Conservation (phyloP, 2,113 vertebrate species). For the Leiothrix lutea region DNA sequence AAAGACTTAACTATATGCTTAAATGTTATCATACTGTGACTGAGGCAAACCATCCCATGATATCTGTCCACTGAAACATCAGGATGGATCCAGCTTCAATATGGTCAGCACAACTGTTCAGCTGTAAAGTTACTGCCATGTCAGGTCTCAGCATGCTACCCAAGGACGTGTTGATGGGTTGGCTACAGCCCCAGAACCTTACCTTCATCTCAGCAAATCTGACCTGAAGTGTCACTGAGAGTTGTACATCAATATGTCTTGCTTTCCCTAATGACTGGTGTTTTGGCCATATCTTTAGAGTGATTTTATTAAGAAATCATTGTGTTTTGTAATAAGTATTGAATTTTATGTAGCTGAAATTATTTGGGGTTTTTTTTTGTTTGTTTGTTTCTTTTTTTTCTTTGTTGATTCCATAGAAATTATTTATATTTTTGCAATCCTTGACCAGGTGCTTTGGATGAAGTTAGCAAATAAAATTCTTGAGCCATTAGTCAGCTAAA, state of each 20-base stretch:
- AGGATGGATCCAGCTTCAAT: background rate
- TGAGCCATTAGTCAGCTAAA: constrained; percentile 67
- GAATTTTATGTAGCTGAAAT: background rate
- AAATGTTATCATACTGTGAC: background rate
- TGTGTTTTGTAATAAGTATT: background rate
- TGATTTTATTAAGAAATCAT: background rate
- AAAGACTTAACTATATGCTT: background rate
- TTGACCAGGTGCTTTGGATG: constrained; percentile 34
- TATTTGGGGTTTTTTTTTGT: background rate
- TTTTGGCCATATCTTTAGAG: background rate
- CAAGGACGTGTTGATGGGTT: background rate
- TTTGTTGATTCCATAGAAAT: constrained; percentile 33
- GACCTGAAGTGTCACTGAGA: background rate
- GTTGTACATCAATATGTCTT: background rate
- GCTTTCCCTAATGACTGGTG: background rate
- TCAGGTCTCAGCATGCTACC: background rate
- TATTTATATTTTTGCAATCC: constrained; percentile 6
- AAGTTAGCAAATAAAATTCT: constrained; percentile 61
- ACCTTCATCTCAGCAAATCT: constrained; percentile 17
- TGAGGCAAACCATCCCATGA: background rate
- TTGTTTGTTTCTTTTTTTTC: background rate
- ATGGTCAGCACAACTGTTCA: background rate
- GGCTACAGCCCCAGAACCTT: constrained; percentile 6
- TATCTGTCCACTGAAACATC: background rate
- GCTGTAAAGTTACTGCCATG: background rate